These are phyloP conservation scores for Nasonia oneida DNA, from an alignment of 2,888 invertebrate genomes.

Conservation along the genomic window DNA sequence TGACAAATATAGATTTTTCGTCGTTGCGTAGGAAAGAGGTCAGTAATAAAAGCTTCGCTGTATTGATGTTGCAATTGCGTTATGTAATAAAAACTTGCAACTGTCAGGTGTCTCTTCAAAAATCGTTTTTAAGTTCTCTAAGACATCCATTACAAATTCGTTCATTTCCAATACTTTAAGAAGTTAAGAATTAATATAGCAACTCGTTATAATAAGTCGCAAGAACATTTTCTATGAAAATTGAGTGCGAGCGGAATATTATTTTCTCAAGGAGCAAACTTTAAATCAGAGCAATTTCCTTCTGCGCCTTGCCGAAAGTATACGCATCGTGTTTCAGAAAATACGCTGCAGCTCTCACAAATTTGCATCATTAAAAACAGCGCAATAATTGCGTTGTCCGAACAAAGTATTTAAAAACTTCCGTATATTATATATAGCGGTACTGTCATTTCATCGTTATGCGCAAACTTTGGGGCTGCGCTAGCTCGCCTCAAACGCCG, in stretches of 20 bases:
- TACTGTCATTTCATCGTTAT: conserved; percentile 50
- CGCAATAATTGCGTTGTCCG: conserved; percentile 22
- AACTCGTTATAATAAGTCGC: neutral
- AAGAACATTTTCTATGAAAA: neutral
- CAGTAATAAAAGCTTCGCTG: conserved; percentile 32
- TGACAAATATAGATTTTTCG: conserved; percentile 59
- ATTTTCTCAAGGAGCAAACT: conserved; percentile 16
- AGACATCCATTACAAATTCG: no score
- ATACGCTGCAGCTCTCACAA: neutral
- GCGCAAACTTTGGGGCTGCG: conserved; percentile 28
- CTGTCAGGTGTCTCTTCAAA: no score
- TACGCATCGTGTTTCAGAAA: neutral
- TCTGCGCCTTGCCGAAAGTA: neutral
- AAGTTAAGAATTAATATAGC: no score
- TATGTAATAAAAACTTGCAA: no score
- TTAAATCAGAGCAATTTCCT: neutral
- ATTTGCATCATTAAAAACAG: conserved; percentile 48
- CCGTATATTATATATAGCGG: no score
- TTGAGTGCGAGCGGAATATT: neutral
- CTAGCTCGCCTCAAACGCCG: neutral
- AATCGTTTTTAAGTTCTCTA: no score
- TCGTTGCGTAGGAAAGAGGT: conserved; percentile 46
- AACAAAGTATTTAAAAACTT: conserved; percentile 42
- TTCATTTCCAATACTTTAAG: no score
- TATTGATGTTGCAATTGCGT: neutral